A percentile compares a stretch with the other conserved stretches of the same genome.
phyloP scores from a whole-genome alignment of 2,888 invertebrate genomes.

The Zygaena filipendulae region DNA sequence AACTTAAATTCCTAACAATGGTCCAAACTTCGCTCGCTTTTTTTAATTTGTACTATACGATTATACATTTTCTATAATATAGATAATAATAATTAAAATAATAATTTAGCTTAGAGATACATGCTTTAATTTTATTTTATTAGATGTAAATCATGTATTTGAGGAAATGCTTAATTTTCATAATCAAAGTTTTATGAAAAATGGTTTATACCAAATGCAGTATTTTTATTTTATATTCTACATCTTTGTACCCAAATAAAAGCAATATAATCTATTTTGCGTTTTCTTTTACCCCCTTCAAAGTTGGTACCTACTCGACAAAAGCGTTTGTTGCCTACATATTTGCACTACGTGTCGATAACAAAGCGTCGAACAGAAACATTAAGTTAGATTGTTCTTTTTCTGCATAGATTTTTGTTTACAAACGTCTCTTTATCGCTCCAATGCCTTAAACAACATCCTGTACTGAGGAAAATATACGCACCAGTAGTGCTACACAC shows the following conservation, averaged over 20 bases:
- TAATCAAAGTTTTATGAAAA: constrained; percentile 59
- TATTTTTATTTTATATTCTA: constrained; percentile 67
- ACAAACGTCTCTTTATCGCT: too few species aligned
- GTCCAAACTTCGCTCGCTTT: constrained; percentile 67
- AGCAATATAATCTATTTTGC: constrained; percentile 49
- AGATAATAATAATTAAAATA: constrained; percentile 39
- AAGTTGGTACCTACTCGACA: too few species aligned
- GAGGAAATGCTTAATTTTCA: constrained; percentile 64
- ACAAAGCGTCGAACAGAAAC: too few species aligned
- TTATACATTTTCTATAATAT: constrained; percentile 63
- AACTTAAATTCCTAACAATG: constrained; percentile 66
- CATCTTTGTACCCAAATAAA: constrained; percentile 66
- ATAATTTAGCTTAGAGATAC: constrained; percentile 50
- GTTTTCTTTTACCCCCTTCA: constrained; percentile 23
- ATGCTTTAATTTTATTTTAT: constrained; percentile 61
- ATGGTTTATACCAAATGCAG: constrained; percentile 66
- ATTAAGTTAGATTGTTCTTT: too few species aligned
- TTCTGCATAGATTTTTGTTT: too few species aligned
- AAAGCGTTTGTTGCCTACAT: too few species aligned
- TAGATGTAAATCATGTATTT: constrained; percentile 60
- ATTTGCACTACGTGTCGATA: too few species aligned
- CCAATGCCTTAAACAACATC: constrained; percentile 7
- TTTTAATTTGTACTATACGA: constrained; percentile 65
- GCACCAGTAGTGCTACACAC: too few species aligned
- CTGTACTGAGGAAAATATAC: too few species aligned